phyloP scores from a whole-genome alignment of 2,888 invertebrate species.

The Omphaloscelis lunosa region DNA sequence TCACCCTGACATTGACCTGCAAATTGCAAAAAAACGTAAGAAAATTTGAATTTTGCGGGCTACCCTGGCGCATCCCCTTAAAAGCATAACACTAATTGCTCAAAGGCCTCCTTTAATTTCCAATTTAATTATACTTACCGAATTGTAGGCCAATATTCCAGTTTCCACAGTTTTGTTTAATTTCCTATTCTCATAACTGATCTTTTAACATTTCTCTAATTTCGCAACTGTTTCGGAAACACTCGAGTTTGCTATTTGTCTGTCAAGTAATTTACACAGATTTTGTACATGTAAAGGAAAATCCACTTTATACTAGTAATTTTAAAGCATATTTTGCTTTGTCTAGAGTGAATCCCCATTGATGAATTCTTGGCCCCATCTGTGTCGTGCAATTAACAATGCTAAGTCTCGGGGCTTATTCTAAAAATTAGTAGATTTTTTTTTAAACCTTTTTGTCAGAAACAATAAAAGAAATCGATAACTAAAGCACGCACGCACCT shows the following conservation, averaged over 20 bases:
- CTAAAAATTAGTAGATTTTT: constrained; percentile 12
- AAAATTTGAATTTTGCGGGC: too few relatives aligned
- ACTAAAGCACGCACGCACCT: too few relatives aligned
- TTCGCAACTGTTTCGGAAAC: constrained; percentile 42
- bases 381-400: constrained; percentile 76
- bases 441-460: too few relatives aligned
- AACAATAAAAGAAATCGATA: background rate
- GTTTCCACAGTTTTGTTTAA: constrained; percentile 26
- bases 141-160: constrained; percentile 16
- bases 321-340: constrained; percentile 57
- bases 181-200: constrained; percentile 33
- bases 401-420: constrained; percentile 66
- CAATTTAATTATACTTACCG: constrained; percentile 20
- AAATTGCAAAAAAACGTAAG: too few relatives aligned
- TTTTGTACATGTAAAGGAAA: constrained; percentile 34
- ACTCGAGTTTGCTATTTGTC: constrained; percentile 58
- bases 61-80: too few relatives aligned
- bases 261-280: constrained; percentile 52
- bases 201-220: constrained; percentile 49
- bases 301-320: background rate
- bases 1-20: too few relatives aligned
- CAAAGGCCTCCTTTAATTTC: constrained; percentile 1
- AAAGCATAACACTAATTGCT: constrained; percentile 8
- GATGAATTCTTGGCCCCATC: constrained; percentile 73
- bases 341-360: constrained; percentile 60